These are phyloP conservation scores for Malacoraja senta DNA, from an alignment of 2,797 vertebrate species.

Conservation along the genomic window DNA sequence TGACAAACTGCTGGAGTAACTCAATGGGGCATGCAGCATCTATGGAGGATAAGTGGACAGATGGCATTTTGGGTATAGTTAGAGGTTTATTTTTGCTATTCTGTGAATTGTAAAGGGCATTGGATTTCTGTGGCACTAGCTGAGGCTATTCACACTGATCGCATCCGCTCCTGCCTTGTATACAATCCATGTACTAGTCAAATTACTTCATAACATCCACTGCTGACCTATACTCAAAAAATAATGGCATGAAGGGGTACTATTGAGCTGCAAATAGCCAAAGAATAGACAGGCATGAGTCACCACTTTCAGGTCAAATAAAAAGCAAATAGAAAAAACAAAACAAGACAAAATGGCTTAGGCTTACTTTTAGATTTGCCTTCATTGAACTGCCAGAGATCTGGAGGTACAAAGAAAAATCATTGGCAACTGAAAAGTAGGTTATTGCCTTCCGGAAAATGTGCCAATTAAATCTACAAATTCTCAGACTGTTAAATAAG, in stretches of 20 bases:
- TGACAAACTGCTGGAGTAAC: no score
- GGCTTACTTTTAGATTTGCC: background rate
- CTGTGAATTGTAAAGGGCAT: background rate
- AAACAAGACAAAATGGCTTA: background rate
- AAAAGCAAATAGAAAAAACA: background rate
- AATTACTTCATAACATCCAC: background rate
- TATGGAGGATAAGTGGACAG: no score
- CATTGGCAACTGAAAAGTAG: slow-evolving; percentile 25
- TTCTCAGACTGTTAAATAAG: background rate
- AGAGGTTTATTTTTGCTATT: no score
- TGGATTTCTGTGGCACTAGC: background rate
- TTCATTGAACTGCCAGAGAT: background rate
- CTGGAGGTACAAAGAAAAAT: slow-evolving; percentile 10
- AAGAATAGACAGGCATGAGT: background rate
- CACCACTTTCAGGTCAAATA: background rate
- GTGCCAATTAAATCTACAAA: background rate
- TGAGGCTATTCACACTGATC: background rate
- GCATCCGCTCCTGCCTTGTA: background rate
- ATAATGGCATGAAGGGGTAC: background rate
- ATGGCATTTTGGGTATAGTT: no score
- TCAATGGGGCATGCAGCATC: no score
- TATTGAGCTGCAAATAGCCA: background rate
- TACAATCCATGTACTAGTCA: background rate
- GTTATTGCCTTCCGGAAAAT: slow-evolving; percentile 24
- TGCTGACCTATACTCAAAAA: no score